Evolutionary conservation across 1,140 invertebrate species (phyloP).

Genomic region (Phenacoccus solenopsis): DNA sequence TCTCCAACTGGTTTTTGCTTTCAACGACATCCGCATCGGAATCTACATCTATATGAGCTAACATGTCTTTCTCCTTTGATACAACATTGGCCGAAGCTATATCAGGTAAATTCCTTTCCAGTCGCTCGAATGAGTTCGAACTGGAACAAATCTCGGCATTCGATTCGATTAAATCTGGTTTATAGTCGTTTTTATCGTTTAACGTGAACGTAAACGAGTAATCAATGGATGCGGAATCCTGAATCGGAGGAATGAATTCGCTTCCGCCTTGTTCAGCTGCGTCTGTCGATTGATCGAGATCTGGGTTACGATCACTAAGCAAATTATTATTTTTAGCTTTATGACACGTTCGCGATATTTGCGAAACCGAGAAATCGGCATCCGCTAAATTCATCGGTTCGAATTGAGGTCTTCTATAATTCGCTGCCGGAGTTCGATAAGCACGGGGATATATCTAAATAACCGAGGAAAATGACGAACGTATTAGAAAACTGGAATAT

Average conservation of each 20-base stretch:
- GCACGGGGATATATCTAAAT: not conserved
- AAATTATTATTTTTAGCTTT: constrained; percentile 12
- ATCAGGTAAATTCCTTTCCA: constrained; percentile 22
- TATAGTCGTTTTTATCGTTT: constrained; percentile 18
- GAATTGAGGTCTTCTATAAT: constrained; percentile 29
- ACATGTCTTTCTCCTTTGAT: not conserved
- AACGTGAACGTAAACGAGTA: not conserved
- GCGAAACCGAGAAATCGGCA: constrained; percentile 30
- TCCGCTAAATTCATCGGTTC: constrained; percentile 32
- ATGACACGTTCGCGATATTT: constrained; percentile 16
- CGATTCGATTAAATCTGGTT: constrained; percentile 24
- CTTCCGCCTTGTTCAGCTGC: not conserved
- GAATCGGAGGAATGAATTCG: not conserved
- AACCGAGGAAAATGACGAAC: constrained; percentile 15
- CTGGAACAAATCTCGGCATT: constrained; percentile 18
- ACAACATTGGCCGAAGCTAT: constrained; percentile 21
- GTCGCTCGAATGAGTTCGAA: not conserved
- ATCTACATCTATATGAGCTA: not conserved
- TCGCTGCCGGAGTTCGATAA: constrained; percentile 22
- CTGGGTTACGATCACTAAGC: too few species aligned
- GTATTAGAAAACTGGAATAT: not conserved
- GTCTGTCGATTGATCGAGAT: not conserved
- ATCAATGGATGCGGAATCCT: not conserved
- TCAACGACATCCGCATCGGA: not conserved
- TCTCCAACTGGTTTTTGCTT: not conserved